phyloP scores from a whole-genome alignment of 2,113 vertebrate genomes.

The Nematolebias whitei region DNA sequence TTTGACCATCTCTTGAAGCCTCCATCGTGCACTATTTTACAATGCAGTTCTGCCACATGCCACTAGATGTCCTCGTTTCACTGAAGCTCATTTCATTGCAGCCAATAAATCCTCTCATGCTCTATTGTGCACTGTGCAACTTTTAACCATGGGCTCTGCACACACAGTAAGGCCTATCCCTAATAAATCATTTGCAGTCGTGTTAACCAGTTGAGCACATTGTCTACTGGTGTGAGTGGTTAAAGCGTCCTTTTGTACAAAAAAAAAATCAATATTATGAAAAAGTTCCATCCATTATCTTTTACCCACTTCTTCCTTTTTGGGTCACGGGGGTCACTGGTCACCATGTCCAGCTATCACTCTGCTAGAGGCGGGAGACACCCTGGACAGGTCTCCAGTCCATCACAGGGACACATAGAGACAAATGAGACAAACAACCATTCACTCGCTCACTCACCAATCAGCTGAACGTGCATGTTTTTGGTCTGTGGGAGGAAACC shows the following conservation, averaged over 20 bases:
- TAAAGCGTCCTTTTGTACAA: neutral
- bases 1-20: neutral
- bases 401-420: no score
- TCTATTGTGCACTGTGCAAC: slow-evolving; percentile 5
- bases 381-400: no score
- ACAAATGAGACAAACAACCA: no score
- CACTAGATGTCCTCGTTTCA: slow-evolving; percentile 22
- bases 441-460: no score
- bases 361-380: no score
- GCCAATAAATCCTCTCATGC: neutral
- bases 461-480: no score
- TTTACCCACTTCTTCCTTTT: no score
- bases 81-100: neutral
- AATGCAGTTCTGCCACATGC: neutral
- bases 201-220: neutral
- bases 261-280: no score
- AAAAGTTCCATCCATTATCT: no score
- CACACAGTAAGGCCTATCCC: neutral
- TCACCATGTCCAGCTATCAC: no score
- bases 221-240: neutral
- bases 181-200: neutral
- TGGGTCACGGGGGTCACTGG: no score
- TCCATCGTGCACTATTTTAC: neutral
- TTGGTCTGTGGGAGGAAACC: no score
- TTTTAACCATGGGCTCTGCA: slow-evolving; percentile 3